phyloP scores from a whole-genome alignment of 2,797 vertebrate genomes.

The Harpagifer antarcticus region DNA sequence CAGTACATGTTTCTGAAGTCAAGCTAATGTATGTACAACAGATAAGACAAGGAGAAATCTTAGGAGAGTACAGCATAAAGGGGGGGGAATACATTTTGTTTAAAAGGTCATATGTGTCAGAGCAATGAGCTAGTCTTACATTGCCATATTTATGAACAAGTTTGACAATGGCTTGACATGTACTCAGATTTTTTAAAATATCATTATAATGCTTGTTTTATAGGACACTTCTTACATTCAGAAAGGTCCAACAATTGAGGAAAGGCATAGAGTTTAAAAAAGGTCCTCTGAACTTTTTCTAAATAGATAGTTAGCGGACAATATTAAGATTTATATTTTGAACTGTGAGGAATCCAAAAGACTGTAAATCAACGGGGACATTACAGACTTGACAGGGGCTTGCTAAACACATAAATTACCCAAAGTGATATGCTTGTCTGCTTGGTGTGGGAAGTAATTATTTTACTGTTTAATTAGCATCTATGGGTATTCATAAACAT shows the following conservation, averaged over 20 bases:
- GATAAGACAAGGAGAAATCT: not conserved
- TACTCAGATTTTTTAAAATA: not conserved
- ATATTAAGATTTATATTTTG: not conserved
- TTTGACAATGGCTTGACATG: not conserved
- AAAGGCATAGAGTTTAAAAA: not conserved
- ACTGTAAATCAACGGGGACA: not conserved
- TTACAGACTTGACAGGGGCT: not conserved
- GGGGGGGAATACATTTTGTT: too few relatives aligned
- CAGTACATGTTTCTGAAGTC: constrained; percentile 35
- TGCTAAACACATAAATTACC: not conserved
- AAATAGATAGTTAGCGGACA: not conserved
- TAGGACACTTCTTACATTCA: not conserved
- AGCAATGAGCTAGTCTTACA: not conserved
- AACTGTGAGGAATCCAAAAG: not conserved
- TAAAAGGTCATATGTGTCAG: constrained; percentile 1
- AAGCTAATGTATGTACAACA: constrained; percentile 14
- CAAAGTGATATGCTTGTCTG: not conserved
- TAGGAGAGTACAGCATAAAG: not conserved
- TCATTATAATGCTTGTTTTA: not conserved
- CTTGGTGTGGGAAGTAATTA: constrained; percentile 5
- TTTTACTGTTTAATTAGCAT: constrained; percentile 34
- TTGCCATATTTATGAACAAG: not conserved
- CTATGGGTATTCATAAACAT: constrained; percentile 21
- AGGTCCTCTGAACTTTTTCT: not conserved
- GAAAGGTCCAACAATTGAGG: not conserved